phyloP scores from a whole-genome alignment of 2,888 invertebrate species.

The Meteorus colon region DNA sequence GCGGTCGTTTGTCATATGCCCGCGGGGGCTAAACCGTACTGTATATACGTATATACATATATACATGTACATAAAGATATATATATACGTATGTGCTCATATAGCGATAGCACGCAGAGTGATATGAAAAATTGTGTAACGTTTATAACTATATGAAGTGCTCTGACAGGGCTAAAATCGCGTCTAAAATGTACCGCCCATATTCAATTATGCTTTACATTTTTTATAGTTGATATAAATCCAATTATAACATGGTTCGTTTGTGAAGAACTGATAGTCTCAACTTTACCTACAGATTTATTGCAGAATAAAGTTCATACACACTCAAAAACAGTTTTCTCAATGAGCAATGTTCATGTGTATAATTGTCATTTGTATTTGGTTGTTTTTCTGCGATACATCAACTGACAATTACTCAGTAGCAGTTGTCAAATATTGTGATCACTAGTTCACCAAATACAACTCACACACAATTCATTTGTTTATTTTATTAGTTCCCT shows the following conservation, averaged over 20 bases:
- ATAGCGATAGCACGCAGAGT: slow-evolving; percentile 1
- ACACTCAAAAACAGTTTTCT: background rate
- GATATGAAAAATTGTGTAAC: slow-evolving; percentile 27
- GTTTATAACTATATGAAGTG: slow-evolving; percentile 30
- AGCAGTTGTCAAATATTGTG: background rate
- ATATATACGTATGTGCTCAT: background rate
- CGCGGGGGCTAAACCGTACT: background rate
- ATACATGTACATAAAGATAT: background rate
- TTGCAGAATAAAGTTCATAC: background rate
- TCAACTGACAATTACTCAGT: background rate
- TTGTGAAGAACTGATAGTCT: background rate
- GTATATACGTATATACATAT: background rate
- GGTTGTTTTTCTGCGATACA: background rate
- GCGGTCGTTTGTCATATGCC: slow-evolving; percentile 39
- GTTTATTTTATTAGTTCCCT: background rate
- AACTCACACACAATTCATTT: background rate
- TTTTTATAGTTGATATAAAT: slow-evolving; percentile 20
- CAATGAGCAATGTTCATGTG: background rate
- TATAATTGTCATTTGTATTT: background rate
- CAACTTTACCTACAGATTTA: too few relatives aligned
- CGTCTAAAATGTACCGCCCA: slow-evolving; percentile 22
- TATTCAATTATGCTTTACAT: slow-evolving; percentile 24
- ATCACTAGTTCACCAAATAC: background rate
- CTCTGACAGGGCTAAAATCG: slow-evolving; percentile 20
- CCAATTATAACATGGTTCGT: background rate